phyloP scores from a whole-genome alignment of 1,140 invertebrate species.

The Pseudomyrmex pallidus region DNA sequence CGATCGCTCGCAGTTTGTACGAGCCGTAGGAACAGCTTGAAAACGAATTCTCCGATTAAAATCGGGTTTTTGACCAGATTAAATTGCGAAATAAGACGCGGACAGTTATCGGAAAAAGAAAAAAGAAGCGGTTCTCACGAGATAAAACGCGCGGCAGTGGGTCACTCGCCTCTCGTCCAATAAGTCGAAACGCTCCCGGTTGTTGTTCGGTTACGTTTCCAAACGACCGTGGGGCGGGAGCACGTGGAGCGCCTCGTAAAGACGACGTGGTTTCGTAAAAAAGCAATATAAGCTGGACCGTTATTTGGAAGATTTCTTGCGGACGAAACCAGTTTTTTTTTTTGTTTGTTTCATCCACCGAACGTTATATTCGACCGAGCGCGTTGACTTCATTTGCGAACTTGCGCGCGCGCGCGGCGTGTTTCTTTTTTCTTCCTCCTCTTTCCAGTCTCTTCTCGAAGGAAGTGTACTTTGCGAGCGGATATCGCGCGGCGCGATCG shows the following conservation, averaged over 20 bases:
- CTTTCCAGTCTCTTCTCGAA: background rate
- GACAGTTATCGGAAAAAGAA: background rate
- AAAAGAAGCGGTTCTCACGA: background rate
- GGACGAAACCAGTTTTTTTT: conserved; percentile 72
- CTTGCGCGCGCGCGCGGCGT: background rate
- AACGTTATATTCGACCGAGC: conserved; percentile 66
- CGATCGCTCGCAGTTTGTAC: no score
- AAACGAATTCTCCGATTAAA: no score
- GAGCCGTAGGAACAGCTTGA: no score
- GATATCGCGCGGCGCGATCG: conserved; percentile 56
- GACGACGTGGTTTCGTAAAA: conserved; percentile 14
- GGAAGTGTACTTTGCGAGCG: conserved; percentile 33
- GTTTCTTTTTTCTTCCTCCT: conserved; percentile 29
- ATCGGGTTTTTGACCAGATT: no score
- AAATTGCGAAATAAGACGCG: no score
- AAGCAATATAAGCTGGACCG: conserved; percentile 56
- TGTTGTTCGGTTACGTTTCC: conserved; percentile 10
- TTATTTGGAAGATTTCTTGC: conserved; percentile 66
- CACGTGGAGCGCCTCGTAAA: conserved; percentile 45
- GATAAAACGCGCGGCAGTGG: conserved; percentile 26
- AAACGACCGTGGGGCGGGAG: conserved; percentile 39
- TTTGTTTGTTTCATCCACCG: conserved; percentile 40
- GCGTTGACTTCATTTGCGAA: conserved; percentile 63
- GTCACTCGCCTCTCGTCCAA: conserved; percentile 27
- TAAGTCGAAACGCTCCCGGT: background rate